A percentile compares a stretch with the other conserved stretches of the same genome.
Conservation (phyloP, 2,113 vertebrate genomes). For the Eublepharis macularius region DNA sequence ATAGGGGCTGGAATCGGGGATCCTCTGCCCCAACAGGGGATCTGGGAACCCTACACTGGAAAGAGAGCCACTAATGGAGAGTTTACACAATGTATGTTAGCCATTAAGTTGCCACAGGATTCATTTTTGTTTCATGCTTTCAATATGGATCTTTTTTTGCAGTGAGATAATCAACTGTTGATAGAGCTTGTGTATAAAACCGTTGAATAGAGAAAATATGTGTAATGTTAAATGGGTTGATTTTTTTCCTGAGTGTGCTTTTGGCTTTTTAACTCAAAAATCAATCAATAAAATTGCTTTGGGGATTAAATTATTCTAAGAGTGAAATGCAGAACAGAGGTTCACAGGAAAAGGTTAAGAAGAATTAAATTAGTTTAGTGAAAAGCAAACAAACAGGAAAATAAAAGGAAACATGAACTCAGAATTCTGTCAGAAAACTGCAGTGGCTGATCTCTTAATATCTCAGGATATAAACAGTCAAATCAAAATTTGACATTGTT, state of each 20-base stretch:
- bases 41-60: no score
- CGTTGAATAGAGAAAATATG: neutral
- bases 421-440: neutral
- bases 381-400: neutral
- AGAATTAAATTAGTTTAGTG: neutral
- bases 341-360: constrained; percentile 36
- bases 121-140: neutral
- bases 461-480: neutral
- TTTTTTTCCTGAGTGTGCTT: neutral
- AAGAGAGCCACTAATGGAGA: no score
- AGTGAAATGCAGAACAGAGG: constrained; percentile 34
- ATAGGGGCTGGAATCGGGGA: no score
- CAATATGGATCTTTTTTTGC: neutral
- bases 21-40: no score
- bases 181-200: neutral
- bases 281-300: neutral
- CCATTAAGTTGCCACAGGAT: no score
- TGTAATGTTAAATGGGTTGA: neutral
- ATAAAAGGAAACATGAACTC: constrained; percentile 14
- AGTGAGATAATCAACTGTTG: neutral
- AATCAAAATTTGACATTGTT: constrained; percentile 32
- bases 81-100: no score
- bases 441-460: neutral
- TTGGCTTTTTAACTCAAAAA: neutral
- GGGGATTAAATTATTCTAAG: neutral